Evolutionary conservation across 2,797 vertebrate species (phyloP).

Genomic region (Hippocampus kuda): DNA sequence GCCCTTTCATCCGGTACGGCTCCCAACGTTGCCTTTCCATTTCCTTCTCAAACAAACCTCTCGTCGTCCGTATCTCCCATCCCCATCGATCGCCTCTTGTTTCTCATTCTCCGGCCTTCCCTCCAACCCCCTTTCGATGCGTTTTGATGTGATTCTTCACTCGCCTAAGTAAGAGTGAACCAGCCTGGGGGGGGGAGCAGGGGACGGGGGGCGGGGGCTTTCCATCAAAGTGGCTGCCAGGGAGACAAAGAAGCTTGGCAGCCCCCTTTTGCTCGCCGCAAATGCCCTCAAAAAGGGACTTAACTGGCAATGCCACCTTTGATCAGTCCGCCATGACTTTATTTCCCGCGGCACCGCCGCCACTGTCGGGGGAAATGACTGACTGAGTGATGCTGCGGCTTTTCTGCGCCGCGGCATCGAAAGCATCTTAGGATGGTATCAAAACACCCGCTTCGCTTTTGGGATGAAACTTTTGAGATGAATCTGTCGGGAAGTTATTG

Average conservation of each 20-base stretch:
- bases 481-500: neutral
- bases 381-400: constrained; percentile 7
- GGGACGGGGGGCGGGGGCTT: constrained; percentile 26
- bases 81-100: constrained; percentile 41
- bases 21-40: neutral
- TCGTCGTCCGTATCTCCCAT: constrained; percentile 24
- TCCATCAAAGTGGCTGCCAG: constrained; percentile 67
- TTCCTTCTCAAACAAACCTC: constrained; percentile 5
- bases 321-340: constrained; percentile 52
- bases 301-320: constrained; percentile 57
- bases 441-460: constrained; percentile 17
- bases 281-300: constrained; percentile 56
- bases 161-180: constrained; percentile 67
- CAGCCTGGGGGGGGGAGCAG: constrained; percentile 60
- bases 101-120: constrained; percentile 42
- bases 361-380: constrained; percentile 12
- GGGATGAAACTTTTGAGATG: neutral
- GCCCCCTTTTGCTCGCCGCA: constrained; percentile 49
- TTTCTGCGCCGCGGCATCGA: constrained; percentile 18
- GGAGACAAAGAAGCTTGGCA: constrained; percentile 61
- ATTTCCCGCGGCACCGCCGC: constrained; percentile 30
- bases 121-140: constrained; percentile 49
- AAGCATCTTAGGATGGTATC: constrained; percentile 6
- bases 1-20: neutral
- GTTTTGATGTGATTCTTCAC: constrained; percentile 68